Base-by-base conservation (phyloP, 1,140 invertebrate genomes). In the Apolygus lucorum region DNA sequence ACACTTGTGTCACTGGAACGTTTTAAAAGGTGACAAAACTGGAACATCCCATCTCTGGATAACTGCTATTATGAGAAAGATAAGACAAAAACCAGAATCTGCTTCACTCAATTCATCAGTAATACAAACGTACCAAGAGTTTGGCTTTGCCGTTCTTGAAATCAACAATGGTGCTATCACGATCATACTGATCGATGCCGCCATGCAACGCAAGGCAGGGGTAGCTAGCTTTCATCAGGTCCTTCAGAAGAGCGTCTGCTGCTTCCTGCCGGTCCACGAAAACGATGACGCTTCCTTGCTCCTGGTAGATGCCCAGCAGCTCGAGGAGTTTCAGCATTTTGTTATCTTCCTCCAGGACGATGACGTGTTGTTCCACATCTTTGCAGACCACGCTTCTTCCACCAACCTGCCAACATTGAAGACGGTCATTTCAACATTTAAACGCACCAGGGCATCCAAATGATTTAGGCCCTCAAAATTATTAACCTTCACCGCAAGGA, bases 201-300 rank as follows among this genome's bases (percentile, higher is more conserved):
- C 98, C 98, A 78, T 99, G 98, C 24, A 99, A 83, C 27, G 96
- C 94, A 86, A 98, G 90, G 77, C 96, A 99, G 22, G 88, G 87
- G 74, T 99, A 98, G 0, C 93, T 94, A 0, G 95, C 94, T 78
- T 94, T 97, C 90, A 99, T 94, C 0, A 99, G 82, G 76, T 99
- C 93, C 78, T 96, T 95, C 27, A 98, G 81, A 2, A 99, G 79
- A 21, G 91, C 92, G 77, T 99, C 97, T 0, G 96, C 91, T 79
- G 96, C 92, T 78, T 99, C 97, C 80, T 99, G 98, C 76, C 99
- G 99, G 76, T 99, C 97, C 0, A 99, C 98, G 81, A 99, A 99
- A 14, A 99, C 90, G 68, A 99, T 92, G 2, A 91, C 89, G 76
- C 91, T 95, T 24, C 97, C 97, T 75, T 91, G 84, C 74, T 96